These are phyloP conservation scores for Colinus virginianus DNA, from an alignment of 2,113 vertebrate genomes.

Conservation along the genomic window DNA sequence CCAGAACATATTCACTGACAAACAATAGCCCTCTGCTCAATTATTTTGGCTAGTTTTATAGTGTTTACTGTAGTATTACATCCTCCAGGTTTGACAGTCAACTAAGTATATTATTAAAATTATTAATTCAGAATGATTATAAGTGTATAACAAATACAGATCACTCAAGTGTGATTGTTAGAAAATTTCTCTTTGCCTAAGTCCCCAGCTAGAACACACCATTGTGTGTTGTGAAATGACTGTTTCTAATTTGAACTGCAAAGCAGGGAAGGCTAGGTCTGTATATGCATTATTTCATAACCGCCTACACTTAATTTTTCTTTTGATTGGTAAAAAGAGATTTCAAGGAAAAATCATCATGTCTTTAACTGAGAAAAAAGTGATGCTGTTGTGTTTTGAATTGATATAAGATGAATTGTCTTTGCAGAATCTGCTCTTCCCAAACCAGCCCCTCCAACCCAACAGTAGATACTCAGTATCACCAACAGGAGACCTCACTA, in stretches of 20 bases:
- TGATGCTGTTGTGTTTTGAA: background rate
- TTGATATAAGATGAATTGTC: slow-evolving; percentile 59
- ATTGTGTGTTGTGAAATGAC: background rate
- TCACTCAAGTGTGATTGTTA: background rate
- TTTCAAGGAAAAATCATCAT: background rate
- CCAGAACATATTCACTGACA: background rate
- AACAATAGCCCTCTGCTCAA: background rate
- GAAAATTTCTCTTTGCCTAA: background rate
- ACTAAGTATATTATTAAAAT: slow-evolving; percentile 24
- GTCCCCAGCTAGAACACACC: background rate
- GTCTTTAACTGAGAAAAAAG: background rate
- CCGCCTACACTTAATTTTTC: background rate
- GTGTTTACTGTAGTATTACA: background rate
- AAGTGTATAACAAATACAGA: slow-evolving; percentile 36
- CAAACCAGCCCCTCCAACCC: slow-evolving; percentile 96
- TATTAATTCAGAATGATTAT: background rate
- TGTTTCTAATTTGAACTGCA: slow-evolving; percentile 40
- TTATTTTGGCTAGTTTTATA: background rate
- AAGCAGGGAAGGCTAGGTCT: slow-evolving; percentile 12
- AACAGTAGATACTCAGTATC: slow-evolving; percentile 94
- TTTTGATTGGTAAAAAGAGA: background rate
- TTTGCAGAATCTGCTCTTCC: slow-evolving; percentile 95
- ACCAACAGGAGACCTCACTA: slow-evolving; percentile 92
- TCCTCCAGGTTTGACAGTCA: background rate
- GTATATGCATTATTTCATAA: slow-evolving; percentile 30